Conservation (phyloP, 2,113 vertebrate species). For the Brachirus orientalis region DNA sequence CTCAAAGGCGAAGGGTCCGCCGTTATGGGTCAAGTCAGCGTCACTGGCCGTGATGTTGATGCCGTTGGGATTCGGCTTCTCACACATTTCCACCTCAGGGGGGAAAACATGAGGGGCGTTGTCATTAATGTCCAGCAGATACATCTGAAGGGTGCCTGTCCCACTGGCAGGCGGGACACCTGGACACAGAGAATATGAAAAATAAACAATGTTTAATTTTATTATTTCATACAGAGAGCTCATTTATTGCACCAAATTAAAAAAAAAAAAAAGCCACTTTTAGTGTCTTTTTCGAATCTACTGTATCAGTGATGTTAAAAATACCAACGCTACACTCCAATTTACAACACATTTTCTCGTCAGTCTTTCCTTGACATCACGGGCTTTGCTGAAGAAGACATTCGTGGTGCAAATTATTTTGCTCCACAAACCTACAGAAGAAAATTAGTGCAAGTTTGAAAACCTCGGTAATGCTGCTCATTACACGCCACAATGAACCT, state of each 20-base stretch:
- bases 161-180: slow-evolving; percentile 93
- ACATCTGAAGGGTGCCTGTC: slow-evolving; percentile 94
- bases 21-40: slow-evolving; percentile 91
- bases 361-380: neutral
- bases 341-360: too few species aligned
- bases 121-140: slow-evolving; percentile 95
- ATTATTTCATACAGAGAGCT: neutral
- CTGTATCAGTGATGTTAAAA: too few species aligned
- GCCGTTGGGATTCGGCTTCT: slow-evolving; percentile 89
- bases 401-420: neutral
- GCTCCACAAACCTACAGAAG: neutral
- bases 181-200: slow-evolving; percentile 50
- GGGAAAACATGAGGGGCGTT: slow-evolving; percentile 94
- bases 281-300: too few species aligned
- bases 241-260: neutral
- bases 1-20: slow-evolving; percentile 94
- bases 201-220: neutral
- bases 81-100: slow-evolving; percentile 93
- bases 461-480: neutral
- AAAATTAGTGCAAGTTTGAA: neutral
- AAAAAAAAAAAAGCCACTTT: too few species aligned
- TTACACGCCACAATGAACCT: too few species aligned
- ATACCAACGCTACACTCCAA: too few species aligned
- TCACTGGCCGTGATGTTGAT: slow-evolving; percentile 96
- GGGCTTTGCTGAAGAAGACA: neutral